Evolutionary conservation across 2,888 invertebrate genomes (phyloP).

Genomic region (Rhingia rostrata): DNA sequence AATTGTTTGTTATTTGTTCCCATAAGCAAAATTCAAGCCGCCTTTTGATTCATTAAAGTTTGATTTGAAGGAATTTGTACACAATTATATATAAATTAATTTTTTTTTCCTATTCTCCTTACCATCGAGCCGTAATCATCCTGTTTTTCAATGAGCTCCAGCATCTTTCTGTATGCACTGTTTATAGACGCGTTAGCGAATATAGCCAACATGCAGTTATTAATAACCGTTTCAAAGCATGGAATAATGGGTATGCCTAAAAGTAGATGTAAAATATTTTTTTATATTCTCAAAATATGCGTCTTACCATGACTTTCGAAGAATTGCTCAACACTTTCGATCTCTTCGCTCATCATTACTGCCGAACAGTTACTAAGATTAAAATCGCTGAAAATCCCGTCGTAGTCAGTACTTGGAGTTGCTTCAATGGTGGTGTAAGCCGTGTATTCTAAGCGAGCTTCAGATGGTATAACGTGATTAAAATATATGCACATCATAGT

Average conservation of each 20-base stretch:
- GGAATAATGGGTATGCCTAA: constrained; percentile 57
- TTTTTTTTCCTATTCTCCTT: not conserved
- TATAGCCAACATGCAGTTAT: constrained; percentile 57
- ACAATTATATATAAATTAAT: no score
- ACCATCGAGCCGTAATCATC: constrained; percentile 62
- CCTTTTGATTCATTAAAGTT: no score
- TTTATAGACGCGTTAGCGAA: constrained; percentile 43
- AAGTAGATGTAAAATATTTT: not conserved
- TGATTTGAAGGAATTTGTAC: no score
- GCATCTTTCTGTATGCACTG: constrained; percentile 44
- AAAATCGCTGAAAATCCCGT: constrained; percentile 49
- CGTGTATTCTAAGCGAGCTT: constrained; percentile 52
- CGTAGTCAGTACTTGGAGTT: constrained; percentile 19
- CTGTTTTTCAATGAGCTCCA: constrained; percentile 64
- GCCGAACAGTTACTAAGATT: constrained; percentile 69
- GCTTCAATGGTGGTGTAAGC: constrained; percentile 61
- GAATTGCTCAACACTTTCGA: constrained; percentile 59
- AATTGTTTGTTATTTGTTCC: no score
- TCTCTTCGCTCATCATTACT: constrained; percentile 50
- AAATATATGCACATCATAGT: constrained; percentile 75
- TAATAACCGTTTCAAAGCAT: constrained; percentile 64
- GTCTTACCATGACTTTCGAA: constrained; percentile 45
- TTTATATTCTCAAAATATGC: not conserved
- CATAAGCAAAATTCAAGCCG: no score
- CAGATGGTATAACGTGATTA: constrained; percentile 69